Percentiles rank a stretch among this genome's conserved stretches.
These are phyloP conservation scores for Brachionus rotundiformis DNA, from an alignment of 1,140 invertebrate species.

Conservation along the genomic window DNA sequence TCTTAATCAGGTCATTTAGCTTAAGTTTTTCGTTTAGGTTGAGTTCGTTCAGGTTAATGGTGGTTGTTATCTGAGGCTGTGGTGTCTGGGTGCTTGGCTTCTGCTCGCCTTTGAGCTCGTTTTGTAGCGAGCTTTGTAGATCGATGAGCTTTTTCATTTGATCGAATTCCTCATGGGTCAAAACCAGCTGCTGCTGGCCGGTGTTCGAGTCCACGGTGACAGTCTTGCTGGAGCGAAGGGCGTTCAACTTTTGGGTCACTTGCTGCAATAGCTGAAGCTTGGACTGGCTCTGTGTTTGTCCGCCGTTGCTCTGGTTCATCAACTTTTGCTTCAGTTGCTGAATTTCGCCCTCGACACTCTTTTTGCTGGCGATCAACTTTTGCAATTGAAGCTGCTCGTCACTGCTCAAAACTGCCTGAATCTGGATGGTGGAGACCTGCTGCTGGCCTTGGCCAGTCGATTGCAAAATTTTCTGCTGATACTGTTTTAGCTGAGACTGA, in stretches of 20 bases:
- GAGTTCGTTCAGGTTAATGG: slow-evolving; percentile 22
- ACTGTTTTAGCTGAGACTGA: slow-evolving; percentile 37
- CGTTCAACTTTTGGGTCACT: slow-evolving; percentile 26
- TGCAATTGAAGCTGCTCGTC: slow-evolving; percentile 39
- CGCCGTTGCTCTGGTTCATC: neutral
- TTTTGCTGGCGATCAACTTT: slow-evolving; percentile 5
- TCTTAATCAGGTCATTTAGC: slow-evolving; percentile 41
- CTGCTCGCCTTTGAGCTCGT: neutral
- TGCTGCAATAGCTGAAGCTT: slow-evolving; percentile 27
- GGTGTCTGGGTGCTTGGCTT: neutral
- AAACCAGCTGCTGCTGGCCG: slow-evolving; percentile 28
- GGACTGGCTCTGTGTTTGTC: neutral
- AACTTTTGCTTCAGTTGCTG: slow-evolving; percentile 36
- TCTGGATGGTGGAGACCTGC: too few relatives aligned
- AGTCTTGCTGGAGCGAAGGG: slow-evolving; percentile 7
- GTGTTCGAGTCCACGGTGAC: neutral
- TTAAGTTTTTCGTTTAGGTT: slow-evolving; percentile 44
- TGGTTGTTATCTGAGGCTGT: slow-evolving; percentile 36
- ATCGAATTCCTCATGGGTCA: slow-evolving; percentile 37
- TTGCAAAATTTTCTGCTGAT: neutral
- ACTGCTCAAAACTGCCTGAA: neutral
- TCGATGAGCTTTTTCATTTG: slow-evolving; percentile 41
- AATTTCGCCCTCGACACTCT: slow-evolving; percentile 12
- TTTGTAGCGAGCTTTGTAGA: neutral
- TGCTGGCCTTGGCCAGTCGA: neutral